Evolutionary conservation across 2,888 invertebrate species (phyloP).

Genomic region (Drosophila tanythrix): DNA sequence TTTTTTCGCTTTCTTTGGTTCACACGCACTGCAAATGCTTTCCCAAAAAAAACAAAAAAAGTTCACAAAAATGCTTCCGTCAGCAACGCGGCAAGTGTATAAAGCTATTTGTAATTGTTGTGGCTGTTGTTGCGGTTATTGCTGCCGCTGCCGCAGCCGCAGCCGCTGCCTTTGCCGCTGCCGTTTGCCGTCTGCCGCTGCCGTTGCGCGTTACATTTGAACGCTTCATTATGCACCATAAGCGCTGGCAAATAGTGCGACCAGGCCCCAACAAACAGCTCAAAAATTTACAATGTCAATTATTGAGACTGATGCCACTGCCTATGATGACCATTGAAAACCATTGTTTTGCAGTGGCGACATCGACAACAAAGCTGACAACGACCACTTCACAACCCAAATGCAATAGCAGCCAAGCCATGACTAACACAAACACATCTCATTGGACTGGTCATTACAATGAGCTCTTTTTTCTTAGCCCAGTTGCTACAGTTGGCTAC

Average conservation of each 20-base stretch:
- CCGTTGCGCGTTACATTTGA: slow-evolving; percentile 74
- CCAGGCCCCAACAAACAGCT: slow-evolving; percentile 50
- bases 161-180: neutral
- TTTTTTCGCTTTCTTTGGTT: slow-evolving; percentile 76
- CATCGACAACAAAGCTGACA: slow-evolving; percentile 44
- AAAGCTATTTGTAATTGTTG: slow-evolving; percentile 75
- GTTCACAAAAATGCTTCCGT: slow-evolving; percentile 75
- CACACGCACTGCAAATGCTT: slow-evolving; percentile 76
- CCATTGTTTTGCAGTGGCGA: slow-evolving; percentile 66
- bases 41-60: slow-evolving; percentile 52
- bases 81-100: slow-evolving; percentile 73
- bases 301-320: slow-evolving; percentile 55
- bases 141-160: neutral
- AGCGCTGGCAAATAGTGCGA: slow-evolving; percentile 30
- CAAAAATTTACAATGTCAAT: slow-evolving; percentile 71
- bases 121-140: slow-evolving; percentile 33
- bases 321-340: slow-evolving; percentile 65
- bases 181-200: neutral
- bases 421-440: slow-evolving; percentile 54
- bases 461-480: slow-evolving; percentile 33
- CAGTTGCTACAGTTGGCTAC: slow-evolving; percentile 19
- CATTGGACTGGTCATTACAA: slow-evolving; percentile 45
- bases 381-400: slow-evolving; percentile 47
- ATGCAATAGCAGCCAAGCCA: slow-evolving; percentile 26
- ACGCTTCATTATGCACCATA: slow-evolving; percentile 78